These are phyloP conservation scores for Talpa occidentalis DNA, from an alignment of 2,113 vertebrate genomes.

Conservation along the genomic window DNA sequence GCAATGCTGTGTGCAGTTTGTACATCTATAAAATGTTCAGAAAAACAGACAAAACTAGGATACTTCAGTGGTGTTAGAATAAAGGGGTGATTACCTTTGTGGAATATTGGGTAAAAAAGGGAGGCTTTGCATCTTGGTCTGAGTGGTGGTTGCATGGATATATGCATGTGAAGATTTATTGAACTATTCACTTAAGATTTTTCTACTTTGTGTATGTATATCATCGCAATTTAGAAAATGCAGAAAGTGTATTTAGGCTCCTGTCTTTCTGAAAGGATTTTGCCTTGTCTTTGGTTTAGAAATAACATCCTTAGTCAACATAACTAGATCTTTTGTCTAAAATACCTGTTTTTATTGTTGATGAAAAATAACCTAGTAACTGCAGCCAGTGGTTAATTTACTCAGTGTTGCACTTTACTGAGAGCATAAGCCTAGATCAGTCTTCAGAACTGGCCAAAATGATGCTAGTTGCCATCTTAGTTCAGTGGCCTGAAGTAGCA, in stretches of 20 bases:
- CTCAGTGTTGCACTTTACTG: not conserved
- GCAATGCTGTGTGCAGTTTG: not conserved
- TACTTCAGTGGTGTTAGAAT: not conserved
- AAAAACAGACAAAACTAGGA: not conserved
- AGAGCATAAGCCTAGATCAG: not conserved
- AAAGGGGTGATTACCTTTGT: not conserved
- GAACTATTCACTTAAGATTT: not conserved
- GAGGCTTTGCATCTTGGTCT: not conserved
- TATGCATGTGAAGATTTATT: not conserved
- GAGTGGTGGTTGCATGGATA: not conserved
- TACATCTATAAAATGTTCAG: not conserved
- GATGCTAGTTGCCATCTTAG: not conserved
- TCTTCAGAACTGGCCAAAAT: not conserved
- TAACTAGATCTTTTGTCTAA: constrained; percentile 39
- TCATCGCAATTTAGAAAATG: not conserved
- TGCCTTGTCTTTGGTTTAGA: constrained; percentile 22
- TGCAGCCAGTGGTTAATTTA: not conserved
- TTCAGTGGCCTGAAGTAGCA: not conserved
- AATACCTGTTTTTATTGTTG: constrained; percentile 18
- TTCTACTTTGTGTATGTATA: not conserved
- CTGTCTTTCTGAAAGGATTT: constrained; percentile 1
- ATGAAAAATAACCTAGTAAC: constrained; percentile 20
- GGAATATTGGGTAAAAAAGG: not conserved
- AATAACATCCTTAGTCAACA: not conserved
- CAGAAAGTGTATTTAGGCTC: not conserved